Evolutionary conservation across 37 sponge, comb jelly and placozoan genomes (phyloP).

Genomic region (Tethya wilhelma): DNA sequence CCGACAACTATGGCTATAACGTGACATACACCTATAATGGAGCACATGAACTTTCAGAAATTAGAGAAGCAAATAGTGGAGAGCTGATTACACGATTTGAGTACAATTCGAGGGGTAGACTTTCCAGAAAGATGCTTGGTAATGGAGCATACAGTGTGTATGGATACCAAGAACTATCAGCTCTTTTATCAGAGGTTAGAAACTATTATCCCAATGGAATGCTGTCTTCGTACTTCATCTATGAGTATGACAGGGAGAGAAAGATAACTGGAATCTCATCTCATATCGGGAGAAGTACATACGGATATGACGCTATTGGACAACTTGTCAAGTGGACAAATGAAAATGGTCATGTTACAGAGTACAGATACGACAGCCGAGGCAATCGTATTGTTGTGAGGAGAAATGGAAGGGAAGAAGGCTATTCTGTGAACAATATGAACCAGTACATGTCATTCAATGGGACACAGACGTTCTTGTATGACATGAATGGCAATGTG

Average conservation of each 20-base stretch:
- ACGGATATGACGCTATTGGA: slow-evolving; percentile 17
- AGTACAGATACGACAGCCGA: slow-evolving; percentile 20
- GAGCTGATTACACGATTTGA: neutral
- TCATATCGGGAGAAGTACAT: neutral
- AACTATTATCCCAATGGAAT: slow-evolving; percentile 18
- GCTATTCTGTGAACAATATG: slow-evolving; percentile 19
- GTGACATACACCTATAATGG: slow-evolving; percentile 28
- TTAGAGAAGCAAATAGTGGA: neutral
- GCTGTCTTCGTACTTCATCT: neutral
- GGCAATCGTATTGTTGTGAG: slow-evolving; percentile 12
- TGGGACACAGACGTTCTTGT: slow-evolving; percentile 2
- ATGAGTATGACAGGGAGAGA: slow-evolving; percentile 24
- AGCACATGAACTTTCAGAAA: neutral
- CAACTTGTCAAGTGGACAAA: slow-evolving; percentile 13
- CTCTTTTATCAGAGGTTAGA: slow-evolving; percentile 1
- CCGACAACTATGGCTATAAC: slow-evolving; percentile 31
- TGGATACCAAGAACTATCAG: neutral
- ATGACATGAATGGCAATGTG: slow-evolving; percentile 31
- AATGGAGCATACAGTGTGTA: slow-evolving; percentile 32
- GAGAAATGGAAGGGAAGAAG: neutral
- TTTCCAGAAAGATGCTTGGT: slow-evolving; percentile 8
- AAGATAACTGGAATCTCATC: neutral
- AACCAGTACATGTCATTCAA: slow-evolving; percentile 15
- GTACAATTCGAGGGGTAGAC: neutral
- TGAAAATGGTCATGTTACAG: slow-evolving; percentile 10